Percentiles rank a stretch among this genome's conserved stretches.
phyloP scores from a whole-genome alignment of 2,113 vertebrate genomes.

The Himantopus leucocephalus region DNA sequence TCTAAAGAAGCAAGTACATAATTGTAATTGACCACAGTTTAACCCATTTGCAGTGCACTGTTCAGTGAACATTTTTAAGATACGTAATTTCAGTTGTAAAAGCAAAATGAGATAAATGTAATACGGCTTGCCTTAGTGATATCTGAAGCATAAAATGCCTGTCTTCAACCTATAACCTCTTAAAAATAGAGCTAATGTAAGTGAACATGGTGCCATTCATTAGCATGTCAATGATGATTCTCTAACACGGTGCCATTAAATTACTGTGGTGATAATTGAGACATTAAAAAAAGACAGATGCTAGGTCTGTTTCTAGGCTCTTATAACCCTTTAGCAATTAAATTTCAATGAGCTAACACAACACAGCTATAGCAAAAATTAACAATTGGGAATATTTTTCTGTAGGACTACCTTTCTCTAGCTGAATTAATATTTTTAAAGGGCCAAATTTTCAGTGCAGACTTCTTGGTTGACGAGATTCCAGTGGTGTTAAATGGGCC shows the following conservation, averaged over 20 bases:
- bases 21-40: slow-evolving; percentile 49
- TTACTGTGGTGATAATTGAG: slow-evolving; percentile 75
- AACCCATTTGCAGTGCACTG: slow-evolving; percentile 38
- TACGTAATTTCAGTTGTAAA: background rate
- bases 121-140: background rate
- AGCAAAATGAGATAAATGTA: slow-evolving; percentile 1
- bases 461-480: background rate
- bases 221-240: slow-evolving; percentile 68
- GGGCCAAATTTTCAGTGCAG: background rate
- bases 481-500: background rate
- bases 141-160: slow-evolving; percentile 57
- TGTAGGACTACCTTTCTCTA: background rate
- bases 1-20: slow-evolving; percentile 43
- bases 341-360: slow-evolving; percentile 72
- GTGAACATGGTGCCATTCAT: slow-evolving; percentile 66
- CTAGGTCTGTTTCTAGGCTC: slow-evolving; percentile 63
- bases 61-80: slow-evolving; percentile 38
- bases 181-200: slow-evolving; percentile 57
- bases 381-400: slow-evolving; percentile 58
- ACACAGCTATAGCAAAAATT: slow-evolving; percentile 65
- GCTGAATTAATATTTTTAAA: background rate
- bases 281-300: slow-evolving; percentile 76
- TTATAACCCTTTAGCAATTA: slow-evolving; percentile 74
- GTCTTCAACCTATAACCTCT: slow-evolving; percentile 62
- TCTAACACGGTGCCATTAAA: slow-evolving; percentile 69